Evolutionary conservation across 2,888 invertebrate genomes (phyloP).

Genomic region (Sarcophaga caerulescens): DNA sequence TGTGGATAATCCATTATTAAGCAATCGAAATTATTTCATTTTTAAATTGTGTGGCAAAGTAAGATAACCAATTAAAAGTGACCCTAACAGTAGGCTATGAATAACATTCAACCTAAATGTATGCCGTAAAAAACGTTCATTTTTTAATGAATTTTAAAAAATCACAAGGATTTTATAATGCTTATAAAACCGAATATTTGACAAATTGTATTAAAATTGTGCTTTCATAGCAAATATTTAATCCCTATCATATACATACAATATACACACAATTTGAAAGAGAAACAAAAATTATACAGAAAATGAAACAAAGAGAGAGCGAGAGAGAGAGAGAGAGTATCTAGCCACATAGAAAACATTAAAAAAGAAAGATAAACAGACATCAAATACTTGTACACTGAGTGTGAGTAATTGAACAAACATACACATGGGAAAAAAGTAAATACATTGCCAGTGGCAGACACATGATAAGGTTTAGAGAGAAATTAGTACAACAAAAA

Average conservation of each 20-base stretch:
- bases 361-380: conserved; percentile 54
- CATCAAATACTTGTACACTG: conserved; percentile 19
- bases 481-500: conserved; percentile 58
- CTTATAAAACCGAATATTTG: background rate
- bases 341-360: conserved; percentile 24
- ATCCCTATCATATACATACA: conserved; percentile 11
- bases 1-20: no score
- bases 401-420: conserved; percentile 28
- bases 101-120: no score
- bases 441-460: conserved; percentile 65
- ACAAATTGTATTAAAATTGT: background rate
- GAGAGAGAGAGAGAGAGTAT: conserved; percentile 7
- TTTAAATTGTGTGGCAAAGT: no score
- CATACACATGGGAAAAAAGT: conserved; percentile 62
- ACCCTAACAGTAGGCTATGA: no score
- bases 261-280: background rate
- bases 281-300: background rate
- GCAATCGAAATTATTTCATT: no score
- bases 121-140: no score
- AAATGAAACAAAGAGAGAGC: conserved; percentile 24
- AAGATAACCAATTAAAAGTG: no score
- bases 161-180: no score
- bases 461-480: conserved; percentile 65
- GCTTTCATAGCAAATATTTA: background rate
- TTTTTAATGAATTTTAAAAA: no score